Conservation (phyloP, 2,888 invertebrate genomes). For the Eupithecia insigniata region DNA sequence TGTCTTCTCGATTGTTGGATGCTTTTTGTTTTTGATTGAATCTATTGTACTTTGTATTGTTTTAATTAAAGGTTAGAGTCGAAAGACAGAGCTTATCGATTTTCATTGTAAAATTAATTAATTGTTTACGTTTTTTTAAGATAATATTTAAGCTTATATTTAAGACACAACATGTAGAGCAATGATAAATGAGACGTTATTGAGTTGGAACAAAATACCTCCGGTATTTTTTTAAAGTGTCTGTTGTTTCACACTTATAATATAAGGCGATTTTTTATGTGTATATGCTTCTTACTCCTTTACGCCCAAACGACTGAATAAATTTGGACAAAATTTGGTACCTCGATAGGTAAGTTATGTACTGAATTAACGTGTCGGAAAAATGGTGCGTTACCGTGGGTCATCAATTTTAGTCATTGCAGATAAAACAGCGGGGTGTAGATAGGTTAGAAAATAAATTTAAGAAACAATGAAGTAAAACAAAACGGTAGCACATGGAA, state of each 20-base stretch:
- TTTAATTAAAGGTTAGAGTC: constrained; percentile 35
- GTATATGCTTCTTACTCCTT: background rate
- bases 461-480: background rate
- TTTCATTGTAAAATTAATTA: background rate
- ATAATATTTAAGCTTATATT: background rate
- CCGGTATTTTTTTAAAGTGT: background rate
- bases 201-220: background rate
- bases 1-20: constrained; percentile 74
- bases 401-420: background rate
- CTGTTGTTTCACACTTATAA: background rate
- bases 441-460: background rate
- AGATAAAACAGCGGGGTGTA: background rate
- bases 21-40: constrained; percentile 71
- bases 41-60: constrained; percentile 35
- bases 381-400: background rate
- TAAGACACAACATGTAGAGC: background rate
- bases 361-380: background rate
- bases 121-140: background rate
- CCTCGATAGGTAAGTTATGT: background rate
- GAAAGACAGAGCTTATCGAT: background rate
- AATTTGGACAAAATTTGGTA: background rate
- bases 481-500: background rate
- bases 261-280: background rate
- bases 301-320: background rate
- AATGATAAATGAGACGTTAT: background rate